Evolutionary conservation across 30 jellyfish, hydroid and myxozoan species (phyloP), one percentile per base, ranked within the genome.

Genomic region (Cassiopea andromeda): DNA sequence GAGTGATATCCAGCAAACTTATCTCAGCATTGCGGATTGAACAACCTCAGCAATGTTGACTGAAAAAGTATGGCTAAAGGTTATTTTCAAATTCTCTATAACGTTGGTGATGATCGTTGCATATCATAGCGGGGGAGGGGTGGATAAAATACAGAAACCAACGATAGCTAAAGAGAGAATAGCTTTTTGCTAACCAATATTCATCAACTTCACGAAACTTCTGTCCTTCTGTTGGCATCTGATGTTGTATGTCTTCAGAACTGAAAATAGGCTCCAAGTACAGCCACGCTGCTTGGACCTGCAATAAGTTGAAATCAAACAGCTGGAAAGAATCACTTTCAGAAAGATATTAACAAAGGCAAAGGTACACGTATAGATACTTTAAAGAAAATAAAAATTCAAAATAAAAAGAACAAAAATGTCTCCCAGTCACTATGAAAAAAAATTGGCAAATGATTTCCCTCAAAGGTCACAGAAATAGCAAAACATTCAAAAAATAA

Each of bases 261-360:
- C 95, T 88, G 74, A 88, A 88, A 0, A 88, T 88, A 2, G 95
- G 95, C 69, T 88, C 95, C 73, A 88, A 46, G 57, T 88, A 88
- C 7, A 88, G 81, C 95, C 95, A 88, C 5, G 95, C 69, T 1
- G 95, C 95, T 77, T 88, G 95, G 27, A 88, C 95, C 95, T 88
- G 69, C 46, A 44, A 14, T 60, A 8, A 73, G 48, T 38, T 46
- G 16, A 77, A 68, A 3, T 13, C 19, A 61, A 3, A 4, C 2
- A 13, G 43, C 43, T 4, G 14, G 43, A 61, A 61, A 8, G 19
- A 61, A 17, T 61, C 27, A 61, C 27, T 4, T 8, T 61, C 2
- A 61, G 19, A 27, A 27, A 61, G 19, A 8, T 61, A 61, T 4
- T 3, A 3, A 61, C 27, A 61, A 17, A 61, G 19, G 43, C 4